phyloP scores from a whole-genome alignment of 2,113 vertebrate species.

The Spheniscus mendiculus region DNA sequence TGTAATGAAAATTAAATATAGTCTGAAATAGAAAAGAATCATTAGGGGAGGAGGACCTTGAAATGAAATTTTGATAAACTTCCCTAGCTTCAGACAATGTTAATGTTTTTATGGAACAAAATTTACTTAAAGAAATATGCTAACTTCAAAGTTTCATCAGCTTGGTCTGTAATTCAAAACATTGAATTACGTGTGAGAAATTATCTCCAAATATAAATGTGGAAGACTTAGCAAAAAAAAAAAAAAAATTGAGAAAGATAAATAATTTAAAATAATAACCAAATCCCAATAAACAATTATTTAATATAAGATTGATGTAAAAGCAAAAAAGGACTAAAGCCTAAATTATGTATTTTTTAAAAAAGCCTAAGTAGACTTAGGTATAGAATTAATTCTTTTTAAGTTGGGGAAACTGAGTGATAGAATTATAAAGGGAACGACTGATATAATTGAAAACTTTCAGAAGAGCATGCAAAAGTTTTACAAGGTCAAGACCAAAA shows the following conservation, averaged over 20 bases:
- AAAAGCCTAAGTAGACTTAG: background rate
- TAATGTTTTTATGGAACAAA: background rate
- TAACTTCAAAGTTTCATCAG: background rate
- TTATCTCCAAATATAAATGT: background rate
- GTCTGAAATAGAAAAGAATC: background rate
- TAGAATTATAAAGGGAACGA: background rate
- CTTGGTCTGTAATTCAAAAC: background rate
- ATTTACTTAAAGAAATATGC: background rate
- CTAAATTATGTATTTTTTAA: background rate
- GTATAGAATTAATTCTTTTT: background rate
- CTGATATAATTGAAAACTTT: background rate
- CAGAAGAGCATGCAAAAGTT: background rate
- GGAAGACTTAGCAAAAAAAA: background rate
- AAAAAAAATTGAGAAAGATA: conserved; percentile 19
- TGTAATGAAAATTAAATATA: background rate
- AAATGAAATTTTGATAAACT: background rate
- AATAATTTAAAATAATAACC: conserved; percentile 2
- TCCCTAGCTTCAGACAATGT: background rate
- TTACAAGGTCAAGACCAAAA: background rate
- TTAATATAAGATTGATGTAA: background rate
- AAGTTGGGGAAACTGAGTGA: background rate
- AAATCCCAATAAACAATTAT: background rate
- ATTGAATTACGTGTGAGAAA: background rate
- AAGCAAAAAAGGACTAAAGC: background rate
- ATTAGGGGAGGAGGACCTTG: background rate